Evolutionary conservation across 2,888 invertebrate species (phyloP).

Genomic region (Epirrita christyi): DNA sequence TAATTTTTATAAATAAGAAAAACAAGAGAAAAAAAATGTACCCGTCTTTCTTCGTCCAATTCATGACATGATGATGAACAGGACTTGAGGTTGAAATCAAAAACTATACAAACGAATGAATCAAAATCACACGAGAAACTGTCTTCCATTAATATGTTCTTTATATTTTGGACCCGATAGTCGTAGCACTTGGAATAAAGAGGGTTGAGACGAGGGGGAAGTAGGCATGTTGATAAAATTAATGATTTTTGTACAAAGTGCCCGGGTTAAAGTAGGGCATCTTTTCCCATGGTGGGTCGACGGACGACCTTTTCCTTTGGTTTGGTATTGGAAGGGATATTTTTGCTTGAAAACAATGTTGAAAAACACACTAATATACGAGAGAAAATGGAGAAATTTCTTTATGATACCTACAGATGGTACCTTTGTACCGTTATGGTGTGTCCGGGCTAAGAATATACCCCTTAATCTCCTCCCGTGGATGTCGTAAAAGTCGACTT

Average conservation of each 20-base stretch:
- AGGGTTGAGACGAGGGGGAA: conserved; percentile 39
- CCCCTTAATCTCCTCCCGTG: too few relatives aligned
- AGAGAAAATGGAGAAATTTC: too few relatives aligned
- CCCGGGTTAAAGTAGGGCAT: conserved; percentile 54
- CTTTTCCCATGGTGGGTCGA: conserved; percentile 35
- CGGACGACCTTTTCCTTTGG: conserved; percentile 35
- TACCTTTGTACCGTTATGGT: too few relatives aligned
- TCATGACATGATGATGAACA: too few relatives aligned
- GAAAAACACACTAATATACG: conserved; percentile 1
- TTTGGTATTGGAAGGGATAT: conserved; percentile 21
- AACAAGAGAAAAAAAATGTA: too few relatives aligned
- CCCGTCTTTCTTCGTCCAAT: too few relatives aligned
- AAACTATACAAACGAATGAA: not conserved
- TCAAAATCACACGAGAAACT: not conserved
- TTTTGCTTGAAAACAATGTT: conserved; percentile 28
- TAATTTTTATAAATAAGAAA: too few relatives aligned
- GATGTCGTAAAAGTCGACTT: too few relatives aligned
- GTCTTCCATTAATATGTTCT: not conserved
- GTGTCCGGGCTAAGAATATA: too few relatives aligned
- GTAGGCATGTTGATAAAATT: conserved; percentile 67
- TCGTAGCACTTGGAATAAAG: conserved; percentile 11
- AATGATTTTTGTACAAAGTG: conserved; percentile 73
- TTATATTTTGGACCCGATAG: not conserved
- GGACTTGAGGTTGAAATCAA: too few relatives aligned
- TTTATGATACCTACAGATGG: too few relatives aligned